Evolutionary conservation across 2,113 vertebrate species (phyloP), one percentile per base, ranked within the genome.

Genomic region (Dromas ardeola): DNA sequence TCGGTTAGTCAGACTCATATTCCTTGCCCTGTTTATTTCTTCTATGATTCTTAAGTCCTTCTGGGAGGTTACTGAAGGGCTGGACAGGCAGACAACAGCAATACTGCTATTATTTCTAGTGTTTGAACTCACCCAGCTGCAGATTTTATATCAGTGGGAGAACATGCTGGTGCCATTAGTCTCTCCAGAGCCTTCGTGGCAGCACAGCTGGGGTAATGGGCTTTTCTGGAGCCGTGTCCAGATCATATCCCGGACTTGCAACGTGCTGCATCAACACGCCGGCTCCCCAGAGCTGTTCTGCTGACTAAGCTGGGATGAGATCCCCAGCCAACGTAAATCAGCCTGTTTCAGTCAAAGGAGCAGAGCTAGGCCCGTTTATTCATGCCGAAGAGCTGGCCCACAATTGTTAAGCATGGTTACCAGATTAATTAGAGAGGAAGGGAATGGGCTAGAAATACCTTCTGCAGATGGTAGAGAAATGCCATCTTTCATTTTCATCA

Each of bases 101-200:
- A 34, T 9, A 3, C 40, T 71, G 74, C 90, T 30, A 2, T 52
- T 49, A 34, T 62, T 93, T 50, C 86, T 58, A 25, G 56, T 0
- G 0, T 47, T 20, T 78, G 56, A 55, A 26, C 61, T 38, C 42
- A 22, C 14, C n/a, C 77, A 67, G 53, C 56, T 32, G 56, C 22
- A 55, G 79, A 30, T 62, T 88, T 58, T 25, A 18, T 61, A 12
- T 52, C 55, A 52, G 55, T 3, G 11, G 66, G 72, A 15, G 88
- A 30, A 53, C 47, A 19, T 29, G 0, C 14, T 1, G 47, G 77
- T 63, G 38, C 32, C 55, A 3, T 4, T 3, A 2, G 27, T 40
- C n/a, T 30, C 45, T 45, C 47, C 61, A 30, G 62, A 45, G 79
- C 70, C 47, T 83, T n/a, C 3, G 26, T 1, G 10, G 52, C 62